Conservation (phyloP, 2,113 vertebrate genomes). For the Hippocampus comes region DNA sequence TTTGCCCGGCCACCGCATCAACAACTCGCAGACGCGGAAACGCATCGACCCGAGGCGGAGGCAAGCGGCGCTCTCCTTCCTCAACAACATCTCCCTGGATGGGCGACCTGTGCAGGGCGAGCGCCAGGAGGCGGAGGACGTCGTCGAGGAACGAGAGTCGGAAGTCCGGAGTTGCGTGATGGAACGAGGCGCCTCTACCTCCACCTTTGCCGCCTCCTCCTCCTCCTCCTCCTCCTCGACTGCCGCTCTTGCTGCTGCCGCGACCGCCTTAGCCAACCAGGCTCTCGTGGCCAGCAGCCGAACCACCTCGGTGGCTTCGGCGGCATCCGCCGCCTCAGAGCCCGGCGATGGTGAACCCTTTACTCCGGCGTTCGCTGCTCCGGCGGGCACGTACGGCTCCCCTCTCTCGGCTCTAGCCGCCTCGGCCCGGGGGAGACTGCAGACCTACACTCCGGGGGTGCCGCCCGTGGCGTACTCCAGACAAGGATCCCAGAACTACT, state of each 20-base stretch:
- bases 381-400: slow-evolving; percentile 59
- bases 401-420: slow-evolving; percentile 67
- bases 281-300: slow-evolving; percentile 58
- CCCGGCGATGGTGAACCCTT: slow-evolving; percentile 78
- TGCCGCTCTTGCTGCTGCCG: slow-evolving; percentile 58
- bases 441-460: slow-evolving; percentile 93
- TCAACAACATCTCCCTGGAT: slow-evolving; percentile 87
- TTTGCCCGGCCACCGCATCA: slow-evolving; percentile 64
- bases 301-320: slow-evolving; percentile 52
- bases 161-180: slow-evolving; percentile 65
- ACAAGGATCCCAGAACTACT: slow-evolving; percentile 74
- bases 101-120: slow-evolving; percentile 77
- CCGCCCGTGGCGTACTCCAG: slow-evolving; percentile 80
- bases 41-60: slow-evolving; percentile 87
- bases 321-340: slow-evolving; percentile 38
- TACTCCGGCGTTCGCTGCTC: slow-evolving; percentile 11
- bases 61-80: slow-evolving; percentile 92
- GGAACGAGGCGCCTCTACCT: slow-evolving; percentile 44
- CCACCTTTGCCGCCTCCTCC: slow-evolving; percentile 36
- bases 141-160: slow-evolving; percentile 49
- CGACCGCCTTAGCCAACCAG: slow-evolving; percentile 62
- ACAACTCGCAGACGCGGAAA: slow-evolving; percentile 71
- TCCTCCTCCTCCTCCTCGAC: slow-evolving; percentile 16
- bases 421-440: slow-evolving; percentile 81
- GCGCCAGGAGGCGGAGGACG: slow-evolving; percentile 35